Base-by-base conservation (phyloP, 2,113 vertebrate species). In the Sakesphorus luctuosus region DNA sequence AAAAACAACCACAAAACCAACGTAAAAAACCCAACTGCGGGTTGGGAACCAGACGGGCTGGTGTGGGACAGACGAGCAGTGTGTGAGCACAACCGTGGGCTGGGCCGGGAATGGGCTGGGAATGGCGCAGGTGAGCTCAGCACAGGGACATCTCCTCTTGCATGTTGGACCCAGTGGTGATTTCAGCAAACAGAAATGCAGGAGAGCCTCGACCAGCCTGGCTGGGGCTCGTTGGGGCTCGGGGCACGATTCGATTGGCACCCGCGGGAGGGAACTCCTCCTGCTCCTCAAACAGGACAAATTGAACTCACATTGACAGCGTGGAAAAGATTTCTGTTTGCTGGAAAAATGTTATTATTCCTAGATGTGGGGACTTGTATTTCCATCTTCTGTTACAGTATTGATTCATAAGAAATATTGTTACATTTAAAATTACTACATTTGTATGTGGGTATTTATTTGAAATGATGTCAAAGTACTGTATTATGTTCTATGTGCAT, bases 391-490 rank as follows among this genome's bases (percentile, higher is more conserved):
- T 99, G 97, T 99, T 99, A 98, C 99, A 99, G 98, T 99, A 99
- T 99, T 99, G 99, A 98, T 98, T 98, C 98, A 98, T 98, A 98
- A 98, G 97, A 98, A 98, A 98, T 98, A 98, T 98, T 98, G 98
- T 99, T 99, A 98, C 98, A 98, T 99, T 99, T 99, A 98, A 98
- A 98, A 98, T 97, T 83, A 98, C 98, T 98, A 98, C 98, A 99
- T 98, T 98, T 98, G 97, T 99, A 98, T 96, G 98, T 99, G 98
- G 98, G 98, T 99, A 99, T 99, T 99, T 99, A 99, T 99, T 99
- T 99, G 98, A 99, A 98, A 98, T 97, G 26, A 97, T 98, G 98
- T 99, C 98, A 89, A 98, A 98, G 99, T 99, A 99, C 99, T 99
- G 99, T 99, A 99, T 98, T 98, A 98, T 98, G 95, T 98, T 98